Conservation (phyloP, 1,140 invertebrate species). For the Meloidogyne chitwoodi region DNA sequence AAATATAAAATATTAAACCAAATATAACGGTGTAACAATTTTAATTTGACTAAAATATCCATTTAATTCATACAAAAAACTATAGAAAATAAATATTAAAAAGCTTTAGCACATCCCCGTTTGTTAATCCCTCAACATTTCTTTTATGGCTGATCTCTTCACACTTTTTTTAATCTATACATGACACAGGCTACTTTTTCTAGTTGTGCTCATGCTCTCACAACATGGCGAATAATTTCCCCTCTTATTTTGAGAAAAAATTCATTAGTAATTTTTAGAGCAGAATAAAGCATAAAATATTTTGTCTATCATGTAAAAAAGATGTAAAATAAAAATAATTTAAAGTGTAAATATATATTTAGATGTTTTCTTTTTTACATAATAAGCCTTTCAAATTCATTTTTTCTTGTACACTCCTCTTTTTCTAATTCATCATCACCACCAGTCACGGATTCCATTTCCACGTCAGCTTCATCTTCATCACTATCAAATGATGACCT, state of each 20-base stretch:
- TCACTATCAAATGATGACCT: background rate
- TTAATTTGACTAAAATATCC: background rate
- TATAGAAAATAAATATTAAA: background rate
- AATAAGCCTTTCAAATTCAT: background rate
- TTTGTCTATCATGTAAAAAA: too few species aligned
- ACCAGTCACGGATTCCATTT: background rate
- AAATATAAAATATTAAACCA: background rate
- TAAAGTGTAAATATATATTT: background rate
- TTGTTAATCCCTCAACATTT: slow-evolving; percentile 27
- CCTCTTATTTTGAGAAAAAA: background rate
- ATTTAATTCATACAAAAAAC: background rate
- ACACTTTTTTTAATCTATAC: background rate
- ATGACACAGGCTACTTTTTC: background rate
- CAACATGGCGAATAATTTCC: background rate
- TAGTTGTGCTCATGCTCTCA: background rate
- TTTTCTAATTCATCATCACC: background rate
- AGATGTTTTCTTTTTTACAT: background rate
- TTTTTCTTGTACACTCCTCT: background rate
- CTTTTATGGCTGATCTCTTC: background rate
- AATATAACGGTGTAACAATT: background rate
- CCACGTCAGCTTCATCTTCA: background rate
- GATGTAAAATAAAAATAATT: too few species aligned
- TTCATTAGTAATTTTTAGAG: background rate
- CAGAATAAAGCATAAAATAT: background rate
- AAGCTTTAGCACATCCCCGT: background rate